A percentile compares a stretch with the other conserved stretches of the same genome.
phyloP scores from a whole-genome alignment of 2,113 vertebrate species.

The Sakesphorus luctuosus region DNA sequence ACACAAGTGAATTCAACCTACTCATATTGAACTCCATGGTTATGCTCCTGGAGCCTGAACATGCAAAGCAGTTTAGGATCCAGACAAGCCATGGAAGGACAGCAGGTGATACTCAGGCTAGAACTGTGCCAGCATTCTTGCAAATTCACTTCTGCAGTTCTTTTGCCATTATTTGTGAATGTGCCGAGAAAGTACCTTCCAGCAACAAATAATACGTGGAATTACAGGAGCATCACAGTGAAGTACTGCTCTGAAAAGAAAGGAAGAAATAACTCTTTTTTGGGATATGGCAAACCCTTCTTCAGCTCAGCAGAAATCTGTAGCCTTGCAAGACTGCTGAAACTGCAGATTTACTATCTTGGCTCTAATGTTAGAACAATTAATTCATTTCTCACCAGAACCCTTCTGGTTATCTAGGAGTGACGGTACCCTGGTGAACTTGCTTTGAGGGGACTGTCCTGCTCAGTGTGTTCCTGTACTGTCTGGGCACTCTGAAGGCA shows the following conservation, averaged over 20 bases:
- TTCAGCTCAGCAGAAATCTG: background rate
- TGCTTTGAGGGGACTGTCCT: background rate
- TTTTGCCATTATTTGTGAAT: background rate
- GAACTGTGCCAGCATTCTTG: slow-evolving; percentile 1
- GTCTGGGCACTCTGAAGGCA: background rate
- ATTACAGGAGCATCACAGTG: background rate
- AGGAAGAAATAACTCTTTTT: background rate
- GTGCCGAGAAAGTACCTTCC: background rate
- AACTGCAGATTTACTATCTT: background rate
- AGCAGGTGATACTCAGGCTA: slow-evolving; percentile 11
- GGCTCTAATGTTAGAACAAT: background rate
- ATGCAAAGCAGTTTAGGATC: background rate
- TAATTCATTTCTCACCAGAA: background rate
- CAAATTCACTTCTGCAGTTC: background rate
- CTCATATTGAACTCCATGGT: background rate
- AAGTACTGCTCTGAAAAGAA: background rate
- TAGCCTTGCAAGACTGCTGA: background rate
- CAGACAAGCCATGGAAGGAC: background rate
- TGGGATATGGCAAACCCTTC: background rate
- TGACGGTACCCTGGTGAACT: background rate
- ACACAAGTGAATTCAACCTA: background rate
- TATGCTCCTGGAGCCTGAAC: background rate
- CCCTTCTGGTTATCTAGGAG: background rate
- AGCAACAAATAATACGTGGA: background rate
- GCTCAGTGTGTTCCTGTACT: background rate